These are phyloP conservation scores for Perdita meconis DNA, from an alignment of 2,888 invertebrate species.

Conservation along the genomic window DNA sequence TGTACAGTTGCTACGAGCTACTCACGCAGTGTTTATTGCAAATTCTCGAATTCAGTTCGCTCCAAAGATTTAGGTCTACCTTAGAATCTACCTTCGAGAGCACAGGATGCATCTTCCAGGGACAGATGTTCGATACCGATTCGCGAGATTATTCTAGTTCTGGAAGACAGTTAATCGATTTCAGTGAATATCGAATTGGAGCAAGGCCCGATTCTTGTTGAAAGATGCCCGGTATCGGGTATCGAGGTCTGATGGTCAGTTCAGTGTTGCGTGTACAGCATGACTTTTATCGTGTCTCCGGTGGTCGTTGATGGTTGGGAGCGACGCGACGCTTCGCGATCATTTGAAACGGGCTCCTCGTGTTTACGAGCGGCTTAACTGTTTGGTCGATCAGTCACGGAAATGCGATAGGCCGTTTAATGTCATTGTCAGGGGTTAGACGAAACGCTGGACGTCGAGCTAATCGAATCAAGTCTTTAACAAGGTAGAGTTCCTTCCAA, in stretches of 20 bases:
- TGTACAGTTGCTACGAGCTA: too few species aligned
- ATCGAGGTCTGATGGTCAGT: background rate
- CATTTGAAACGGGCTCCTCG: slow-evolving; percentile 23
- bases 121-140: too few species aligned
- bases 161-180: too few species aligned
- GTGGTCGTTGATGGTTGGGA: slow-evolving; percentile 4
- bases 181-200: too few species aligned
- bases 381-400: slow-evolving; percentile 50
- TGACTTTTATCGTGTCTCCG: slow-evolving; percentile 32
- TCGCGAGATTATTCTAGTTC: too few species aligned
- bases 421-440: slow-evolving; percentile 30
- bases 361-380: slow-evolving; percentile 32
- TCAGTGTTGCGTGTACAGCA: background rate
- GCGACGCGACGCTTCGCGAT: slow-evolving; percentile 24
- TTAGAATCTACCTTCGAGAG: too few species aligned
- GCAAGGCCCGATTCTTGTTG: too few species aligned
- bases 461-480: slow-evolving; percentile 15
- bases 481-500: background rate
- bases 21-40: too few species aligned
- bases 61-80: too few species aligned
- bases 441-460: background rate
- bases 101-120: too few species aligned
- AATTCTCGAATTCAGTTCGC: too few species aligned
- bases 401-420: slow-evolving; percentile 32
- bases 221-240: too few species aligned